Evolutionary conservation across 2,113 vertebrate species (phyloP), one percentile per base, ranked within the genome.

Genomic region (Heterotilapia buettikoferi): DNA sequence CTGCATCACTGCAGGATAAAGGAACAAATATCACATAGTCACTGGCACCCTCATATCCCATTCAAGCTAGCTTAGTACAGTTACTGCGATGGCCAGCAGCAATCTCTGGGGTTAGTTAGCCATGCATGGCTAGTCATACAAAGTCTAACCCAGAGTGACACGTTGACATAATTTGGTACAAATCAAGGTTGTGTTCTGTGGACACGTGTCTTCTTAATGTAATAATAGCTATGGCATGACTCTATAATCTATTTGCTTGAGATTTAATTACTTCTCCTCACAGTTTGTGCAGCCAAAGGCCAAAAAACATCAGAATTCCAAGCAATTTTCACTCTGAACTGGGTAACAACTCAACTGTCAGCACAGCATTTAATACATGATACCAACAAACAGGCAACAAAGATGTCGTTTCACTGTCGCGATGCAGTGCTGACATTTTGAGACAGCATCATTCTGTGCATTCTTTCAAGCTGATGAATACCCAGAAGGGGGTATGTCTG

Each of bases 81-180:
- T 80, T 54, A 59, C 47, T 59, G 61, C 73, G 3, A 47, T 47
- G 84, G 89, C 91, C 90, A 73, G 87, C 14, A 89, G 90, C 86
- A 21, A 82, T 87, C 84, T 90, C 85, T 9, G 86, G 24, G 92
- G 87, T 71, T 85, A 85, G 91, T 93, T 92, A 93, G 82, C 84
- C 92, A 92, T 79, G 95, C 91, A 53, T 90, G 93, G 79, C 88
- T 89, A 85, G 83, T 94, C 95, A 92, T 87, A 92, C 84, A 86
- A 86, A 88, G 21, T 71, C 90, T 93, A 95, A 95, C 88, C 90
- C 84, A 91, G 90, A 92, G 92, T 92, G 93, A 96, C 95, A 95
- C 88, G 80, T 90, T 94, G 93, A 95, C 92, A 94, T 94, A 59
- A 95, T 94, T 95, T 94, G 88, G 90, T 83, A 88, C 91, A 92